Evolutionary conservation across 2,888 invertebrate genomes (phyloP).

Genomic region (Diadegma fenestrale): DNA sequence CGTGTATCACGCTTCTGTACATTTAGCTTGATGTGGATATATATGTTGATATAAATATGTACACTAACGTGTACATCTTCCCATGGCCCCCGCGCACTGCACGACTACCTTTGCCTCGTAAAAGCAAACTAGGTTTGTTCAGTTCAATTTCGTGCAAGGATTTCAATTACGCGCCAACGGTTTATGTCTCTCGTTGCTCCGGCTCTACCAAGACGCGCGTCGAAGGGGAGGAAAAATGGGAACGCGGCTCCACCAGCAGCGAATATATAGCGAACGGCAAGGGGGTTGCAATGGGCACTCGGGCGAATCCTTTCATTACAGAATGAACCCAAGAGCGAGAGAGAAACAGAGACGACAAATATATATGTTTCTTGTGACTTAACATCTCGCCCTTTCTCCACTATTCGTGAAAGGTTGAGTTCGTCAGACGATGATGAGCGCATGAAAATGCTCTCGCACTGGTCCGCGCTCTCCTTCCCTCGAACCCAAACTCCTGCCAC

Average conservation of each 20-base stretch:
- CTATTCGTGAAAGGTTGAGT: constrained; percentile 54
- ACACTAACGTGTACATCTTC: background rate
- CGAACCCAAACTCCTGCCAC: background rate
- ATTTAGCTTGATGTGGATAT: background rate
- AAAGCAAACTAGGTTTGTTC: constrained; percentile 69
- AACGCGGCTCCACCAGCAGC: background rate
- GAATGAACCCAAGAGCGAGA: constrained; percentile 5
- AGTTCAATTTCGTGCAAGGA: constrained; percentile 69
- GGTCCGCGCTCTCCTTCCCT: background rate
- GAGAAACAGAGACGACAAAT: constrained; percentile 34
- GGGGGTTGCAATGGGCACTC: constrained; percentile 53
- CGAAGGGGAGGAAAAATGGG: background rate
- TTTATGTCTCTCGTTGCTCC: constrained; percentile 61
- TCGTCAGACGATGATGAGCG: constrained; percentile 33
- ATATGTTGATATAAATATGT: background rate
- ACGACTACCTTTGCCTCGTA: constrained; percentile 52
- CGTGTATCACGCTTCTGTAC: background rate
- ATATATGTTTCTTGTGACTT: constrained; percentile 48
- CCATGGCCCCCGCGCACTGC: background rate
- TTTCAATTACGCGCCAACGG: constrained; percentile 69
- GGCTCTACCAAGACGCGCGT: constrained; percentile 1
- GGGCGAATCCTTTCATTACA: constrained; percentile 65
- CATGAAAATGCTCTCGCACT: constrained; percentile 1
- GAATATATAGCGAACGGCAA: background rate
- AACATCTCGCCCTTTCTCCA: constrained; percentile 50